Percentiles rank a stretch among this genome's conserved stretches.
Conservation (phyloP, 2,113 vertebrate genomes). For the Chrysochloris asiatica region DNA sequence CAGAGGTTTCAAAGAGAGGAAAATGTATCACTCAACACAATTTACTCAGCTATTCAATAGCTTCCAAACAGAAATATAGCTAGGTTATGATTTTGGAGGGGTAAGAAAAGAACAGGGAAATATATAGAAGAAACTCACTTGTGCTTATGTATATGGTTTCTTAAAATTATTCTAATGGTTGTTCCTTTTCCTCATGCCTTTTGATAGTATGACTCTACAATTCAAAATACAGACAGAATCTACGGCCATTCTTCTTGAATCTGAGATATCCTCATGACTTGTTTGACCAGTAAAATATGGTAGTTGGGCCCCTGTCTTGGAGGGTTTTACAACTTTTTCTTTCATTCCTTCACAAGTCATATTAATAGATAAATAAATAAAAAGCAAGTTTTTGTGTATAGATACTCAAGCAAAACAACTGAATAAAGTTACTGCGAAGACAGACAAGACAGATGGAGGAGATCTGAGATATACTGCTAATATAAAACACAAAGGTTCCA, state of each 20-base stretch:
- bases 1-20: not conserved
- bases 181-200: not conserved
- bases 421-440: not conserved
- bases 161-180: not conserved
- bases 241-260: not conserved
- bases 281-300: not conserved
- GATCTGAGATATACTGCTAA: not conserved
- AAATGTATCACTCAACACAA: not conserved
- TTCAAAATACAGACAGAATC: not conserved
- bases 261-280: not conserved
- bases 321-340: not conserved
- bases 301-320: not conserved
- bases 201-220: not conserved
- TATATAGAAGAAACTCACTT: not conserved
- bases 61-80: not conserved
- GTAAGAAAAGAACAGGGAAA: not conserved
- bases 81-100: not conserved
- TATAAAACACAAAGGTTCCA: not conserved
- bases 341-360: not conserved
- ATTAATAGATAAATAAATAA: not conserved
- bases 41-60: constrained; percentile 3
- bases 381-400: not conserved
- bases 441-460: not conserved
- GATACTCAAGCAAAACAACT: not conserved
- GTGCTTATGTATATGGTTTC: not conserved